These are phyloP conservation scores for Ectemnius lituratus DNA, from an alignment of 2,888 invertebrate species.

Conservation along the genomic window DNA sequence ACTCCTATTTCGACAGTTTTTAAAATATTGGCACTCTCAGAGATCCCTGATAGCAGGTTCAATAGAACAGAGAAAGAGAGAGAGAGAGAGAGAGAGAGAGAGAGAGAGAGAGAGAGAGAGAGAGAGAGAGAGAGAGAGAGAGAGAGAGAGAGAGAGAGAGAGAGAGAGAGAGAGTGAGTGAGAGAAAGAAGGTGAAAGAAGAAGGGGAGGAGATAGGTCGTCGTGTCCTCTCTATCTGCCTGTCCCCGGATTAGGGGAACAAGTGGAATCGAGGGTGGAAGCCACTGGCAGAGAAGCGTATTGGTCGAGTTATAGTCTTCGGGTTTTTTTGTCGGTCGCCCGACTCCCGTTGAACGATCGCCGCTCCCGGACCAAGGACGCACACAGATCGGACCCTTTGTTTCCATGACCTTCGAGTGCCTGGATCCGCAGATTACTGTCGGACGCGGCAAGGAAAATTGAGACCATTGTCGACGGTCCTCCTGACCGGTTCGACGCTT, in stretches of 20 bases:
- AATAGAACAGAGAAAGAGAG: background rate
- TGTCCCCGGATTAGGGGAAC: slow-evolving; percentile 16
- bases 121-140: background rate
- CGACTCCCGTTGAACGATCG: slow-evolving; percentile 26
- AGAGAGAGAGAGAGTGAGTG: background rate
- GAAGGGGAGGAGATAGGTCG: no score
- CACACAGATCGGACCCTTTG: background rate
- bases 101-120: background rate
- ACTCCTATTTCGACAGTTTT: slow-evolving; percentile 44
- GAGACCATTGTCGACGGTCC: background rate
- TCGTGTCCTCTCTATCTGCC: no score
- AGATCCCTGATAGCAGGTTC: slow-evolving; percentile 3
- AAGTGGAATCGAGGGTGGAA: slow-evolving; percentile 28
- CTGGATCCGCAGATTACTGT: slow-evolving; percentile 7
- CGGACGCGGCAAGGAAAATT: background rate
- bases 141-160: background rate
- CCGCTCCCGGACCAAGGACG: slow-evolving; percentile 46
- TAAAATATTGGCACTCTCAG: slow-evolving; percentile 44
- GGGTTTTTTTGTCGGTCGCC: slow-evolving; percentile 26
- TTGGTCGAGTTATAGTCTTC: slow-evolving; percentile 50
- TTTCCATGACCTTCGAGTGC: slow-evolving; percentile 7
- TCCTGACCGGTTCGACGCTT: slow-evolving; percentile 9
- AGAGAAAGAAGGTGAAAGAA: background rate
- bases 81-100: background rate
- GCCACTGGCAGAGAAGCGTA: slow-evolving; percentile 36